Conservation (phyloP, 2,113 vertebrate genomes). For the Gobio gobio region DNA sequence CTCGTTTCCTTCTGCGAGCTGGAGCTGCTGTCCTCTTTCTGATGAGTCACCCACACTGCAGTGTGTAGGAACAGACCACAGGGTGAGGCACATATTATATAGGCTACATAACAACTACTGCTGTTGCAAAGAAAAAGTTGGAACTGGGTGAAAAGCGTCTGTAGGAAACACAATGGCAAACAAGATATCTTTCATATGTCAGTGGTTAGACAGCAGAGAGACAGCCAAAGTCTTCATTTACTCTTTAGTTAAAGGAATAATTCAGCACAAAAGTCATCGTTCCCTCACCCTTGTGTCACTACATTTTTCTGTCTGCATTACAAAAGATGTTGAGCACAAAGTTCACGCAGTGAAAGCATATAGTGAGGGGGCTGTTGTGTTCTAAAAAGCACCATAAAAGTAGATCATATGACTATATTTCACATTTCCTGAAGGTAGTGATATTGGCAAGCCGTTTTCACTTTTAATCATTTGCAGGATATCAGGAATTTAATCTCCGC, state of each 20-base stretch:
- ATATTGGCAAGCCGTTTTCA: too few species aligned
- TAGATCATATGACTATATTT: background rate
- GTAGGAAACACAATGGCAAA: background rate
- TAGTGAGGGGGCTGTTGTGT: background rate
- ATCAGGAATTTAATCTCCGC: too few species aligned
- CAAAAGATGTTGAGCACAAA: background rate
- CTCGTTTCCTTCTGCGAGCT: constrained; percentile 12
- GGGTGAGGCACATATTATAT: constrained; percentile 12
- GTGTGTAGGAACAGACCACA: constrained; percentile 23
- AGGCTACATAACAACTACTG: constrained; percentile 3
- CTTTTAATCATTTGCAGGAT: too few species aligned
- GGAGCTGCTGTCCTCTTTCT: constrained; percentile 15
- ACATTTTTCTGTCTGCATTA: background rate
- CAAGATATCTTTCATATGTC: background rate
- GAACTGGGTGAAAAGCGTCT: background rate
- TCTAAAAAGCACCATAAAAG: background rate
- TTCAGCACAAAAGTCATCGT: background rate
- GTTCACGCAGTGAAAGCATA: background rate
- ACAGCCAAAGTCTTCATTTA: too few species aligned
- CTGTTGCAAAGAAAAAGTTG: background rate
- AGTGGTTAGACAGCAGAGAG: background rate
- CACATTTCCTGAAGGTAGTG: background rate
- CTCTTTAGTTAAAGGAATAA: background rate
- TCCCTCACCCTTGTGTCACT: background rate
- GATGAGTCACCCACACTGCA: constrained; percentile 43